These are phyloP conservation scores for Myotis vivesi DNA, from an alignment of 2,797 vertebrate species.

Conservation along the genomic window DNA sequence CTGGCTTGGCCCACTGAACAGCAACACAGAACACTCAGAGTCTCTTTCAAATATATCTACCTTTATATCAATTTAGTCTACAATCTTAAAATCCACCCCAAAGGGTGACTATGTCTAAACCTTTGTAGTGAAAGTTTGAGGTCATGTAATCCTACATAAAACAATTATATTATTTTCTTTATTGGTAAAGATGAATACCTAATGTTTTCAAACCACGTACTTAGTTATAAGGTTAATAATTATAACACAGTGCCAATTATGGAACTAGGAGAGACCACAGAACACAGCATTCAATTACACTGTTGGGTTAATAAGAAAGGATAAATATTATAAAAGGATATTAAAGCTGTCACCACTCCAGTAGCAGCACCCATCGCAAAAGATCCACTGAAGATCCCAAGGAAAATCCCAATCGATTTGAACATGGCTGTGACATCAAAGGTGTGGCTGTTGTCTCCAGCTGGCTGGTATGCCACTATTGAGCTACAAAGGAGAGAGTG, in stretches of 20 bases:
- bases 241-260: not conserved
- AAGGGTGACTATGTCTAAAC: not conserved
- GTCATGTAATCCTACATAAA: not conserved
- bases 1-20: not conserved
- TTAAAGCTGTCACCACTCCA: slow-evolving; percentile 95
- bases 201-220: slow-evolving; percentile 47
- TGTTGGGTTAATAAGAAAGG: not conserved
- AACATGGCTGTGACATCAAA: slow-evolving; percentile 95
- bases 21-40: not conserved
- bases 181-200: slow-evolving; percentile 45
- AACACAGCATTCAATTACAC: not conserved
- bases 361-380: slow-evolving; percentile 96
- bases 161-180: slow-evolving; percentile 8
- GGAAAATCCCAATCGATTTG: slow-evolving; percentile 95
- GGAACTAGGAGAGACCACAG: not conserved
- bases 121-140: not conserved
- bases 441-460: slow-evolving; percentile 95
- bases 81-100: not conserved
- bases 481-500: slow-evolving; percentile 86
- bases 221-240: slow-evolving; percentile 33
- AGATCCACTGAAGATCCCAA: slow-evolving; percentile 98
- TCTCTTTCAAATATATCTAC: not conserved
- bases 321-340: slow-evolving; percentile 89
- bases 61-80: slow-evolving; percentile 2
- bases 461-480: slow-evolving; percentile 95